Evolutionary conservation across 2,888 invertebrate genomes (phyloP), one percentile per base, ranked within the genome.

Genomic region (Pollenia labialis): DNA sequence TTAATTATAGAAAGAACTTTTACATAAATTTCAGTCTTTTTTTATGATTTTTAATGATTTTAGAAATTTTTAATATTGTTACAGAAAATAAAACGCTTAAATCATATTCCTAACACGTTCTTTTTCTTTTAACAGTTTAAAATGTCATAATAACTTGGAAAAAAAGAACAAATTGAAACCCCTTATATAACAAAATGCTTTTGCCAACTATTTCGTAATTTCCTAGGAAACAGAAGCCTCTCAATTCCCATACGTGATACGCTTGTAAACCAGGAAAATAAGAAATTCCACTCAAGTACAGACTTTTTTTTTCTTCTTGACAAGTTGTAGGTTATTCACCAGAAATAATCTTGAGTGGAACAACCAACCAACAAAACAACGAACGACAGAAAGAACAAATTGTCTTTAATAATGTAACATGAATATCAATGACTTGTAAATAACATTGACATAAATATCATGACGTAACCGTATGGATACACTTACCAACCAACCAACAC

Each of bases 341-440:
- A 64, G 71, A 46, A 71, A 32, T 4, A 32, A 40, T 32, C 48
- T 10, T 23, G 1, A 11, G 23, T 32, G 40, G 9, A 46, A 46
- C 68, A 77, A 56, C 64, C 32, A 80, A 11, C 52, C 23, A 32
- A 16, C 32, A 9, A 42, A 12, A 44, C 46, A 40, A 62, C 68
- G 44, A 69, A 81, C 50, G 60, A 54, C 72, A 76, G 40, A 60
- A 62, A 76, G 42, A 84, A 84, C 69, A 58, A 76, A 72, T 69
- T 82, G 75, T 75, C 58, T 69, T 32, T 75, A 46, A 12, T 68
- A 54, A 69, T 76, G 75, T 82, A 54, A 81, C 87, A 84, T 87
- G 81, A 86, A 84, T 87, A 87, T 84, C 84, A 87, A 87, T 87
- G 87, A 84, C 87, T 81, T 84, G 80, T 87, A 84, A 87, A 87